A percentile compares a stretch with the other conserved stretches of the same genome.
These are phyloP conservation scores for Drosophila lutescens DNA, from an alignment of 2,888 invertebrate genomes.

Conservation along the genomic window DNA sequence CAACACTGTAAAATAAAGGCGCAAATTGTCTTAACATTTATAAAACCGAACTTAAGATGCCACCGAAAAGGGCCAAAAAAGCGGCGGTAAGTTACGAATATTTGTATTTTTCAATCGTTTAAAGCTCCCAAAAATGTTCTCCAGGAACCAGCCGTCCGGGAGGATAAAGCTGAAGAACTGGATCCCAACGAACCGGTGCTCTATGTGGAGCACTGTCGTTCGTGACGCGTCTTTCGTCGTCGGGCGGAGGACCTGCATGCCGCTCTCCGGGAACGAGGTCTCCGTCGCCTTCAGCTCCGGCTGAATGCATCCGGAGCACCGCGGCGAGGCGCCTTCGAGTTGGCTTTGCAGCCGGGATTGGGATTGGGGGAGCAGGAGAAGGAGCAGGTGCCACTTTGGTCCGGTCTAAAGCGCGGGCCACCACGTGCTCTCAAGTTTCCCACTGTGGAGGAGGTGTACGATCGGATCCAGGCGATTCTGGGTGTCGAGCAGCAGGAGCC, in stretches of 20 bases:
- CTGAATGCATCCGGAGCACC: constrained; percentile 78
- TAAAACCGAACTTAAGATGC: constrained; percentile 4
- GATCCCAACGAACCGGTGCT: constrained; percentile 69
- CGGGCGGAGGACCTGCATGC: constrained; percentile 81
- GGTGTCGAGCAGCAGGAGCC: not conserved
- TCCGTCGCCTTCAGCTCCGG: constrained; percentile 69
- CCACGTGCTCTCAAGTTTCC: constrained; percentile 83
- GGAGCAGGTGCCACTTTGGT: constrained; percentile 70
- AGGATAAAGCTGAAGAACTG: constrained; percentile 17
- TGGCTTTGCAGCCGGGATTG: constrained; percentile 62
- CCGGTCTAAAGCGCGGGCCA: constrained; percentile 79
- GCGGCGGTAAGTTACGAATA: not conserved
- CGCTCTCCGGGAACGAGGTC: constrained; percentile 62
- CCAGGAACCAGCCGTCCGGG: not conserved
- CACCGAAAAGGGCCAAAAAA: constrained; percentile 29
- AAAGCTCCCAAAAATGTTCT: not conserved
- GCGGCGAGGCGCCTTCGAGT: constrained; percentile 82
- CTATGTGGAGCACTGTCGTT: constrained; percentile 82
- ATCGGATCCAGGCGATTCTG: constrained; percentile 29
- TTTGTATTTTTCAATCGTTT: not conserved
- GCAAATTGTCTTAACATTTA: constrained; percentile 1
- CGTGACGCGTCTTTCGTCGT: constrained; percentile 82
- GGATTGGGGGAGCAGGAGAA: constrained; percentile 46
- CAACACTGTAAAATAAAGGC: constrained; percentile 1
- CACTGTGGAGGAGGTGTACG: constrained; percentile 48